These are phyloP conservation scores for Caenorhabditis uteleia DNA, from an alignment of 2,888 invertebrate species.

Conservation along the genomic window DNA sequence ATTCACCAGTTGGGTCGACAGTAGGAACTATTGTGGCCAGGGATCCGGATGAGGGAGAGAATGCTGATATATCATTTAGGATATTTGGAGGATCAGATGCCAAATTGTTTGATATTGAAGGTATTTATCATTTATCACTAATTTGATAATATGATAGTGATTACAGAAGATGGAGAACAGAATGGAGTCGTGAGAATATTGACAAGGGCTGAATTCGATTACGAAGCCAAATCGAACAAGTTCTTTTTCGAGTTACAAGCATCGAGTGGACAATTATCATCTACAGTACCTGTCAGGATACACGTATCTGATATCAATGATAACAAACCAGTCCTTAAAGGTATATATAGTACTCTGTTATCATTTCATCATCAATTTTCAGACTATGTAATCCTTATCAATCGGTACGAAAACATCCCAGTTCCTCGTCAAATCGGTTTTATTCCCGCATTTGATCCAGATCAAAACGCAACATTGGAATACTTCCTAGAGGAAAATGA, in stretches of 20 bases:
- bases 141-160: neutral
- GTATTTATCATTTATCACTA: neutral
- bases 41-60: conserved; percentile 84
- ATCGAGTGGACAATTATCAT: conserved; percentile 64
- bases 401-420: conserved; percentile 47
- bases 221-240: conserved; percentile 86
- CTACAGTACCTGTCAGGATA: conserved; percentile 63
- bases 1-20: conserved; percentile 92
- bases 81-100: conserved; percentile 87
- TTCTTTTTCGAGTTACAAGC: conserved; percentile 88
- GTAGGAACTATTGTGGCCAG: conserved; percentile 88
- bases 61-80: conserved; percentile 87
- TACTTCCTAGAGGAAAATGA: conserved; percentile 63
- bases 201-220: conserved; percentile 89
- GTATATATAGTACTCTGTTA: neutral
- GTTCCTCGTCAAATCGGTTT: conserved; percentile 49
- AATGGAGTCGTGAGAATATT: conserved; percentile 78
- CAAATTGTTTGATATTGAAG: conserved; percentile 68
- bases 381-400: conserved; percentile 85
- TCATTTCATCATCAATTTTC: neutral
- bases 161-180: conserved; percentile 71
- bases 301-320: conserved; percentile 77
- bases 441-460: conserved; percentile 67
- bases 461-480: conserved; percentile 66
- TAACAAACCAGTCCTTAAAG: conserved; percentile 85